Evolutionary conservation across 2,797 vertebrate species (phyloP).

Genomic region (Glossophaga mutica): DNA sequence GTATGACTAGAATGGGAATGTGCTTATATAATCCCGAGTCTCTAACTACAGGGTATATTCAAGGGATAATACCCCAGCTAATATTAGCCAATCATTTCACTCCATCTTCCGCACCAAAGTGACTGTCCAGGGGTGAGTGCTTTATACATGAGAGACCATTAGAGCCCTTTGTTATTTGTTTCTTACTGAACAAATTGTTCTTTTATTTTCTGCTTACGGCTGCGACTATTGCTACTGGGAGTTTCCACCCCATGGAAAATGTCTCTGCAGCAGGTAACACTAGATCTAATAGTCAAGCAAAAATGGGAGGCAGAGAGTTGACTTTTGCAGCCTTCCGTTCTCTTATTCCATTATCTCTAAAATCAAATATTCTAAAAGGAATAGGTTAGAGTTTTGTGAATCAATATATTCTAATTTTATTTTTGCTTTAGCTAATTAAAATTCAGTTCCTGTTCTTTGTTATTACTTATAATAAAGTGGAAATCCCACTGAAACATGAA

Average conservation of each 20-base stretch:
- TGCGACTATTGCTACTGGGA: not conserved
- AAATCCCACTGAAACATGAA: not conserved
- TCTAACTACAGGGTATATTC: not conserved
- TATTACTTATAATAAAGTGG: not conserved
- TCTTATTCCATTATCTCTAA: not conserved
- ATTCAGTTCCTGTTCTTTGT: not conserved
- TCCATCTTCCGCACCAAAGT: not conserved
- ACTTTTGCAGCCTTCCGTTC: not conserved
- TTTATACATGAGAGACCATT: not conserved
- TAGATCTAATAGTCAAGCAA: not conserved
- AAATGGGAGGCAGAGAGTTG: not conserved
- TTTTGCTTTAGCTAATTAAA: not conserved
- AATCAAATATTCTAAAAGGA: not conserved
- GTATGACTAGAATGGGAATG: not conserved
- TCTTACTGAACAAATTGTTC: not conserved
- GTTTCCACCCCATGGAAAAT: not conserved
- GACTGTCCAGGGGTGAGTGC: not conserved
- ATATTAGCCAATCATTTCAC: not conserved
- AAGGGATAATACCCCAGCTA: not conserved
- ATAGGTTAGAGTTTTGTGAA: not conserved
- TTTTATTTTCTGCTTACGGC: not conserved
- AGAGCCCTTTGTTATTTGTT: not conserved
- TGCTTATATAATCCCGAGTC: not conserved
- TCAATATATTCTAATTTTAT: not conserved
- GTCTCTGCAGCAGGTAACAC: not conserved